A percentile compares a stretch with the other conserved stretches of the same genome.
Conservation (phyloP, 2,888 invertebrate species). For the Nezara viridula region DNA sequence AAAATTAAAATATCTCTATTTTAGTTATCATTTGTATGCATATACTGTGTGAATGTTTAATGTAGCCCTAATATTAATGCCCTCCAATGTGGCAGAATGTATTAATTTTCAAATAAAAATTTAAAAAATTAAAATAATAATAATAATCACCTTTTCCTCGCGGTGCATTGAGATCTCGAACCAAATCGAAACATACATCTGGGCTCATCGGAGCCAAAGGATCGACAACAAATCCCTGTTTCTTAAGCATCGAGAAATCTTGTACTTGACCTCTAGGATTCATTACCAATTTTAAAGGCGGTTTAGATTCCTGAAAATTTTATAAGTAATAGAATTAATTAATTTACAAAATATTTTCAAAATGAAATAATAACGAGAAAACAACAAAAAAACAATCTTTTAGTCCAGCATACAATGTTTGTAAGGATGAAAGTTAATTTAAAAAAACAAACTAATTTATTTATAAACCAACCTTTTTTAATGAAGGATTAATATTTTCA, state of each 20-base stretch:
- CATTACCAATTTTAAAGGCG: conserved; percentile 80
- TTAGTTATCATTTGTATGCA: too few species aligned
- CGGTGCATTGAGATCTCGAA: conserved; percentile 82
- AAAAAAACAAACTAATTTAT: background rate
- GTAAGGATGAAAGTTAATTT: background rate
- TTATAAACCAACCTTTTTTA: conserved; percentile 59
- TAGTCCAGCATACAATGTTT: background rate
- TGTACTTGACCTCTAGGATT: conserved; percentile 82
- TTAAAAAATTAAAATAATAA: background rate
- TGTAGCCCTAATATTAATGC: too few species aligned
- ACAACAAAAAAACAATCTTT: too few species aligned
- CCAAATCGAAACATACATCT: conserved; percentile 82
- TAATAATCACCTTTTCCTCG: conserved; percentile 78
- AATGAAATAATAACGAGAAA: too few species aligned
- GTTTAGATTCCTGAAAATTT: conserved; percentile 69
- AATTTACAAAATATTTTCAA: too few species aligned
- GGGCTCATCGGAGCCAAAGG: conserved; percentile 77
- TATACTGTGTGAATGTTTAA: too few species aligned
- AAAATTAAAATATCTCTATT: too few species aligned
- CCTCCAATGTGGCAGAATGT: too few species aligned
- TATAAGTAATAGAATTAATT: background rate
- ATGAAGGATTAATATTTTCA: conserved; percentile 60
- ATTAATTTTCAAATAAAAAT: too few species aligned
- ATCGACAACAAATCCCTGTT: conserved; percentile 77
- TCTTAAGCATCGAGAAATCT: conserved; percentile 77